Evolutionary conservation across 2,113 vertebrate genomes (phyloP), one percentile per base, ranked within the genome.

Genomic region (Brachirus orientalis): DNA sequence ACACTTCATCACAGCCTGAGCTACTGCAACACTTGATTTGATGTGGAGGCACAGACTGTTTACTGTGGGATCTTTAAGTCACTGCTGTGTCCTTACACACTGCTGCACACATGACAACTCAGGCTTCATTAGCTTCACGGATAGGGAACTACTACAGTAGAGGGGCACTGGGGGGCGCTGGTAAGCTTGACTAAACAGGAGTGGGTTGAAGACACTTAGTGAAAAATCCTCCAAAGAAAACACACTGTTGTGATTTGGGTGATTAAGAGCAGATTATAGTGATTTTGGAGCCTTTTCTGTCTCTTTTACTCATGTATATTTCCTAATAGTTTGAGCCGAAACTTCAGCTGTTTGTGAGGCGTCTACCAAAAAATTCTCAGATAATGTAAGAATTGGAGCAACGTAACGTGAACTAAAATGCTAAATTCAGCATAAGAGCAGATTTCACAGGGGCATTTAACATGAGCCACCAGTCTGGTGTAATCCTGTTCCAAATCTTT

Each of bases 61-160:
- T 58, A 20, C 22, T n/a, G 10, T 64, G 19, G 13, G 51, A 28
- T 37, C 40, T 52, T 47, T 55, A 55, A 47, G 37, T 57, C 37
- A 57, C 9, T 58, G 37, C 37, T 45, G 45, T 41, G 22, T 44
- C 35, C 45, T 13, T n/a, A 35, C 22, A 48, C n/a, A 51, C 18
- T 56, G 47, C 20, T 9, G 16, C 8, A 20, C 19, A 11, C 19
- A 8, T n/a, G 43, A 19, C 19, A 17, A 22, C 18, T 37, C 17
- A 3, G 17, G 14, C 22, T 19, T 7, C 2, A 19, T n/a, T 3
- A 17, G 22, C 7, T 50, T 33, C 1, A 50, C 14, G 4, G 37
- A 13, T 14, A 16, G 50, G 16, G 14, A 9, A 52, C n/a, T 11
- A 20, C 1, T 22, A 5, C 35, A 46, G 51, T 57, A 0, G 2